Conservation (phyloP, 2,888 invertebrate genomes). For the Chironomus riparius region DNA sequence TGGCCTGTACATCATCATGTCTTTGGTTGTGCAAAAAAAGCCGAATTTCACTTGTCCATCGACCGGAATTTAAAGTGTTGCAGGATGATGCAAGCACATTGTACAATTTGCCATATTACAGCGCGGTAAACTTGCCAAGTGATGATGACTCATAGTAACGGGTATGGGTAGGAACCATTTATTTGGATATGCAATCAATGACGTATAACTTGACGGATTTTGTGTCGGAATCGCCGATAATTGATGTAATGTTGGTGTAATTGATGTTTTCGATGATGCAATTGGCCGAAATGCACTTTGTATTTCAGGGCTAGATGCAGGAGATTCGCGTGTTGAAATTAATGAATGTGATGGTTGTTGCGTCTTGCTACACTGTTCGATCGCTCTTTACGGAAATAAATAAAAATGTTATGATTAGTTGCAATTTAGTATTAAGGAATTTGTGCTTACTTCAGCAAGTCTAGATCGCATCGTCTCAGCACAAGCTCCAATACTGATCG, state of each 20-base stretch:
- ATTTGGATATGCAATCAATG: constrained; percentile 35
- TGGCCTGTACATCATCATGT: no score
- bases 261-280: not conserved
- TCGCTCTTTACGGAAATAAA: constrained; percentile 32
- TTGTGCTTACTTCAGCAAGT: constrained; percentile 63
- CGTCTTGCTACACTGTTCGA: constrained; percentile 36
- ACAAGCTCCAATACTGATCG: constrained; percentile 81
- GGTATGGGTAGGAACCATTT: constrained; percentile 42
- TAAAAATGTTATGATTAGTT: not conserved
- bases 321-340: constrained; percentile 31
- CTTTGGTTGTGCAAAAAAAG: no score
- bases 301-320: constrained; percentile 30
- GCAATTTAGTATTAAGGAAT: constrained; percentile 49
- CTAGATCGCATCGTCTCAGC: constrained; percentile 85
- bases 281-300: constrained; percentile 20
- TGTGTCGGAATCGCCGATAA: constrained; percentile 18
- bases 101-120: constrained; percentile 43
- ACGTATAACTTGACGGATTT: constrained; percentile 23
- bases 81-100: constrained; percentile 23
- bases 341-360: constrained; percentile 20
- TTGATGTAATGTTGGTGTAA: constrained; percentile 10
- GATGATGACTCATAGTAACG: constrained; percentile 42
- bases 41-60: no score
- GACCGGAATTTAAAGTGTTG: not conserved
- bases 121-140: constrained; percentile 44